phyloP scores from a whole-genome alignment of 92 coral and sea anemone genomes.

The Desmophyllum pertusum region DNA sequence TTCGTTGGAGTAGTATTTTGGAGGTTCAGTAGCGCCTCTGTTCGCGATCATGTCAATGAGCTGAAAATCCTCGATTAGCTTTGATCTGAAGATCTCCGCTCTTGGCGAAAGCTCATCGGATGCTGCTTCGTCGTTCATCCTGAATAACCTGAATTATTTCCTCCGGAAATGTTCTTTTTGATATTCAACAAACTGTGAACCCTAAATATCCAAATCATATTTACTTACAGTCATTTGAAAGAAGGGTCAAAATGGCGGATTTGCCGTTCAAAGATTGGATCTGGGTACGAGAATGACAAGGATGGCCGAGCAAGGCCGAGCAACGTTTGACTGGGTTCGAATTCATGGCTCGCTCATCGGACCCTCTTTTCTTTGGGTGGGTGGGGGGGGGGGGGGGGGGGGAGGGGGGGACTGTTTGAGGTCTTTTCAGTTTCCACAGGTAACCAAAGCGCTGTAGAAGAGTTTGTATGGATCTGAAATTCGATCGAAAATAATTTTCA shows the following conservation, averaged over 20 bases:
- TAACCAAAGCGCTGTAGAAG: too few relatives aligned
- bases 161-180: neutral
- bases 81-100: conserved; percentile 97
- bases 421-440: too few relatives aligned
- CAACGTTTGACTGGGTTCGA: too few relatives aligned
- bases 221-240: conserved; percentile 20
- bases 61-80: conserved; percentile 96
- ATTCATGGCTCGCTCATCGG: too few relatives aligned
- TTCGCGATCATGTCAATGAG: conserved; percentile 86
- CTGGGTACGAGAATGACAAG: too few relatives aligned
- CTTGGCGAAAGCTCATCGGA: conserved; percentile 90
- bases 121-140: conserved; percentile 78
- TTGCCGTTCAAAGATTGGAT: too few relatives aligned
- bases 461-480: too few relatives aligned
- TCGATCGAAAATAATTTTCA: too few relatives aligned
- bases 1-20: conserved; percentile 93
- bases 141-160: neutral
- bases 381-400: too few relatives aligned
- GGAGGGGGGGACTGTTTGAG: too few relatives aligned
- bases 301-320: too few relatives aligned
- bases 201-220: neutral
- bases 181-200: neutral
- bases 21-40: conserved; percentile 78
- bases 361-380: too few relatives aligned
- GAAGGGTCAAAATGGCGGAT: neutral